Percentiles rank a stretch among this genome's conserved stretches.
These are phyloP conservation scores for Autographa pulchrina DNA, from an alignment of 2,888 invertebrate species.

Conservation along the genomic window DNA sequence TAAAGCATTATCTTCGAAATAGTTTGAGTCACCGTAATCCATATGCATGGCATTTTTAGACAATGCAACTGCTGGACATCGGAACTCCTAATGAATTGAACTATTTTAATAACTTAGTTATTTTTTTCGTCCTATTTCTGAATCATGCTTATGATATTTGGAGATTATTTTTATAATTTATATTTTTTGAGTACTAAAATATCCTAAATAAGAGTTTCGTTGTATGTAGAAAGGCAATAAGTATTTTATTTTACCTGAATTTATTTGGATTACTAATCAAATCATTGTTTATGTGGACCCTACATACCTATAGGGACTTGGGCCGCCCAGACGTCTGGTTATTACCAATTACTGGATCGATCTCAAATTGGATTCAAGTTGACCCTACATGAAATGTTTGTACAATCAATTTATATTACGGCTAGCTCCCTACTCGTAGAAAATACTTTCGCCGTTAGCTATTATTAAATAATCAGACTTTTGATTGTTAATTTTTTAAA, in stretches of 20 bases:
- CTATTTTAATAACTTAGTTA: no score
- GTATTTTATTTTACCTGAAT: no score
- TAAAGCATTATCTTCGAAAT: background rate
- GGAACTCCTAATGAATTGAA: no score
- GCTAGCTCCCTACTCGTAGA: background rate
- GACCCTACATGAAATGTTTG: conserved; percentile 4
- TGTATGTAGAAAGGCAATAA: background rate
- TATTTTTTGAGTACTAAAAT: background rate
- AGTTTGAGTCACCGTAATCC: background rate
- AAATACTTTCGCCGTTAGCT: background rate
- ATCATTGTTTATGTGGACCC: no score
- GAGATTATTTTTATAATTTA: no score
- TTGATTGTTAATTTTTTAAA: background rate
- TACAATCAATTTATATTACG: background rate
- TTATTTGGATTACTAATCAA: no score
- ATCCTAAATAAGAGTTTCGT: background rate
- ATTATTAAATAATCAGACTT: background rate
- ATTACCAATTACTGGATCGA: conserved; percentile 3
- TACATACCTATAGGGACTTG: background rate
- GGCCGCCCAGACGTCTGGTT: conserved; percentile 1
- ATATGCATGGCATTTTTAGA: conserved; percentile 2
- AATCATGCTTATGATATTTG: no score
- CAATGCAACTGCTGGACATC: background rate
- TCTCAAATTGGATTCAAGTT: conserved; percentile 4
- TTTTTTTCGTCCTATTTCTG: no score